These are phyloP conservation scores for Dasysyrphus tricinctus DNA, from an alignment of 2,888 invertebrate genomes.

Conservation along the genomic window DNA sequence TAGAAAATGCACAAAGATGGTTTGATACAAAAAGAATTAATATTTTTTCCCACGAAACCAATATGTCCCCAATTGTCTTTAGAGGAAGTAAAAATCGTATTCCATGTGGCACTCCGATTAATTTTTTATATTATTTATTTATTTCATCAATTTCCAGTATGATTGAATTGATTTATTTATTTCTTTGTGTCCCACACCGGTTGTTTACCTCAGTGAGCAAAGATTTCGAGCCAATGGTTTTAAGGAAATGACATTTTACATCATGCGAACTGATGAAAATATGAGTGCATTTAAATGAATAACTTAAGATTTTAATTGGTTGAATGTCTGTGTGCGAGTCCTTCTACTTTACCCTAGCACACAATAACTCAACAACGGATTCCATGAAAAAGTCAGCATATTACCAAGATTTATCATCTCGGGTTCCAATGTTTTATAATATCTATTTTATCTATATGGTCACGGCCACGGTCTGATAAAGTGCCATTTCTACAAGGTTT, in stretches of 20 bases:
- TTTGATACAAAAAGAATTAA: too few relatives aligned
- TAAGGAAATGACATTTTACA: constrained; percentile 5
- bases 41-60: neutral
- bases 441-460: too few relatives aligned
- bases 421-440: too few relatives aligned
- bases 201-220: neutral
- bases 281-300: neutral
- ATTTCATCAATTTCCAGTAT: neutral
- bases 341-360: too few relatives aligned
- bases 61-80: neutral
- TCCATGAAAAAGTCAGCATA: too few relatives aligned
- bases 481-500: too few relatives aligned
- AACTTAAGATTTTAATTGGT: neutral
- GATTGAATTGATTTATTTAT: constrained; percentile 11
- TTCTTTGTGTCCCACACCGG: neutral
- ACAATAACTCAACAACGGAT: too few relatives aligned
- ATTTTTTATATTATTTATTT: neutral
- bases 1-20: too few relatives aligned
- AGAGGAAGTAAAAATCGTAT: neutral
- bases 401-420: too few relatives aligned
- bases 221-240: neutral
- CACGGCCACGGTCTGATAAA: too few relatives aligned
- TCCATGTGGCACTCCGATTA: neutral
- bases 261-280: neutral
- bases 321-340: neutral